Percentiles rank a stretch among this genome's conserved stretches.
These are phyloP conservation scores for Aphaenogaster floridana DNA, from an alignment of 1,140 invertebrate species.

Conservation along the genomic window DNA sequence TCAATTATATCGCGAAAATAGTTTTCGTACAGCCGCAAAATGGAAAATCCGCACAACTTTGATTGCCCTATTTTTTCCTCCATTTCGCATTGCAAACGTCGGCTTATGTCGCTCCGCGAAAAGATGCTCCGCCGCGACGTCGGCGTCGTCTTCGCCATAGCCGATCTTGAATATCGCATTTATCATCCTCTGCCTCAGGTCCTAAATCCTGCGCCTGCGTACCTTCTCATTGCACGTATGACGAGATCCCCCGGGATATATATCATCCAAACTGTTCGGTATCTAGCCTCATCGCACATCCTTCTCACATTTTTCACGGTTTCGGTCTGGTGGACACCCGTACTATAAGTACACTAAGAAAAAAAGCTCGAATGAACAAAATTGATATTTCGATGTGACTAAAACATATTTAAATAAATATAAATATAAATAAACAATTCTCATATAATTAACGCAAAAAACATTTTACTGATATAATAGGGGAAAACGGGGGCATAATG, in stretches of 20 bases:
- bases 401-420: slow-evolving; percentile 5
- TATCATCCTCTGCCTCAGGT: slow-evolving; percentile 66
- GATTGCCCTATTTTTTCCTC: background rate
- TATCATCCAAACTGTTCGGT: slow-evolving; percentile 67
- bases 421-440: background rate
- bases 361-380: background rate
- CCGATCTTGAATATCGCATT: slow-evolving; percentile 73
- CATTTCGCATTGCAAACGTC: background rate
- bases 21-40: slow-evolving; percentile 36
- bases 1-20: slow-evolving; percentile 72
- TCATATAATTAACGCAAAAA: background rate
- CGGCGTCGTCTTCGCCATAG: slow-evolving; percentile 33
- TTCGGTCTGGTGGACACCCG: background rate
- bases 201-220: slow-evolving; percentile 55
- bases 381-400: background rate
- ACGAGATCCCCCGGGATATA: slow-evolving; percentile 69
- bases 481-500: too few relatives aligned
- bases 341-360: background rate
- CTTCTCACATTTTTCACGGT: slow-evolving; percentile 39
- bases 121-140: slow-evolving; percentile 28
- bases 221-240: slow-evolving; percentile 66
- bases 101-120: slow-evolving; percentile 45
- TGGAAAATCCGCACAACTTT: background rate
- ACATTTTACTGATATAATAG: background rate
- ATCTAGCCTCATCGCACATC: slow-evolving; percentile 32